phyloP scores from a whole-genome alignment of 2,797 vertebrate species.

The Lepilemur ruficaudatus region DNA sequence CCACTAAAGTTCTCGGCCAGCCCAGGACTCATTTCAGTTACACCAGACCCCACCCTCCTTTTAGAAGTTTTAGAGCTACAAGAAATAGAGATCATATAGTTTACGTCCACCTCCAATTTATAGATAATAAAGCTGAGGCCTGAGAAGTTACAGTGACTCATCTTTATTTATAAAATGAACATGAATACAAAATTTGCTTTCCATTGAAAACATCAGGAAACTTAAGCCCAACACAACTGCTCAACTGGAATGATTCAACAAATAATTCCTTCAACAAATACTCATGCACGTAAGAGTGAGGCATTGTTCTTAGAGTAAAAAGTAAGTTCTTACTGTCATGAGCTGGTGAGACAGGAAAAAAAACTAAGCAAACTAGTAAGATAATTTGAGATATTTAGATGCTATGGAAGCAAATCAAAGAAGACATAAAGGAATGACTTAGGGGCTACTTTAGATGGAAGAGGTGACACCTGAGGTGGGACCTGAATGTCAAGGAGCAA shows the following conservation, averaged over 20 bases:
- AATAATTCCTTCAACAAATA: constrained; percentile 20
- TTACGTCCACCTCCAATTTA: not conserved
- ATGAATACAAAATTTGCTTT: constrained; percentile 17
- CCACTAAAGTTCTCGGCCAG: not conserved
- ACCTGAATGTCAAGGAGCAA: not conserved
- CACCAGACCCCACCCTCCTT: not conserved
- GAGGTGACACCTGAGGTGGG: not conserved
- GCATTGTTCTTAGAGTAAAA: not conserved
- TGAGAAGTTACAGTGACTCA: not conserved
- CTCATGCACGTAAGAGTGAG: not conserved
- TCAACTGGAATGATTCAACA: constrained; percentile 8
- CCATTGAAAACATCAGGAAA: not conserved
- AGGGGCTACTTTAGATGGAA: not conserved
- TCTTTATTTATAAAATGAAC: constrained; percentile 34
- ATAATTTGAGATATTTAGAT: not conserved
- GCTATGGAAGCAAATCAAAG: not conserved
- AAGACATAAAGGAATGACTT: not conserved
- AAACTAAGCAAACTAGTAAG: not conserved
- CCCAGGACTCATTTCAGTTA: not conserved
- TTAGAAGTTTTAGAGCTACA: not conserved
- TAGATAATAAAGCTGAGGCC: not conserved
- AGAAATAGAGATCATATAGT: not conserved
- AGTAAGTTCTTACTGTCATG: not conserved
- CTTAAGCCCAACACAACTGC: not conserved
- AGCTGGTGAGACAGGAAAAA: not conserved